These are phyloP conservation scores for Poeciliopsis occidentalis DNA, from an alignment of 2,113 vertebrate genomes.

Conservation along the genomic window DNA sequence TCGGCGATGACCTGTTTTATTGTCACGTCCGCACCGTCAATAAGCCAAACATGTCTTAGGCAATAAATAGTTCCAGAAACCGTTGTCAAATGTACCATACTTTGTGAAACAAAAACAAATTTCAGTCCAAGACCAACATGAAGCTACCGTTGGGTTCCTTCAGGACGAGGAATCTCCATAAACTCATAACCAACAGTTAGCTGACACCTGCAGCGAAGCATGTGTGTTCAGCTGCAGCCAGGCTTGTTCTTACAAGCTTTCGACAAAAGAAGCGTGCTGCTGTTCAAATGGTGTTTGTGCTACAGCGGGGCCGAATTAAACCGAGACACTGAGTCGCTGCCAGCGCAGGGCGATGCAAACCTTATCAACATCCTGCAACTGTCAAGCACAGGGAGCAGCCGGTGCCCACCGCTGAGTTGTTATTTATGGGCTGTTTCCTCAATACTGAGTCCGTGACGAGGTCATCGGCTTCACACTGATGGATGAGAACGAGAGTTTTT, in stretches of 20 bases:
- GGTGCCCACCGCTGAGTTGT: neutral
- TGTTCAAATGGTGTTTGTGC: slow-evolving; percentile 16
- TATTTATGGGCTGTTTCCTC: slow-evolving; percentile 26
- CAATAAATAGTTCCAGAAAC: neutral
- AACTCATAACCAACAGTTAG: neutral
- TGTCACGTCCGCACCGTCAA: neutral
- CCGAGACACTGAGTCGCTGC: slow-evolving; percentile 16
- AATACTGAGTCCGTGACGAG: neutral
- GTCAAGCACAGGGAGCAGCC: slow-evolving; percentile 17
- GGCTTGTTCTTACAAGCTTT: slow-evolving; percentile 22
- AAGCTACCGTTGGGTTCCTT: neutral
- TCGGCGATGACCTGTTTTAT: no score
- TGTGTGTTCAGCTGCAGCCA: neutral
- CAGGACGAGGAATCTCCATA: neutral
- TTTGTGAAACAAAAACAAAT: neutral
- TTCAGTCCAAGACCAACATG: neutral
- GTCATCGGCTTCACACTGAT: slow-evolving; percentile 6
- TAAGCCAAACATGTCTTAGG: neutral
- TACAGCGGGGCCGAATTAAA: neutral
- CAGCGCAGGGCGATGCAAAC: neutral
- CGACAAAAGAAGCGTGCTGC: slow-evolving; percentile 1
- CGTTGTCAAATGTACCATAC: neutral
- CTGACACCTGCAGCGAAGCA: neutral
- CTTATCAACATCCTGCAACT: slow-evolving; percentile 57
- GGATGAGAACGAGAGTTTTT: slow-evolving; percentile 12